Evolutionary conservation across 2,113 vertebrate species (phyloP).

Genomic region (Pterocles burchelli): DNA sequence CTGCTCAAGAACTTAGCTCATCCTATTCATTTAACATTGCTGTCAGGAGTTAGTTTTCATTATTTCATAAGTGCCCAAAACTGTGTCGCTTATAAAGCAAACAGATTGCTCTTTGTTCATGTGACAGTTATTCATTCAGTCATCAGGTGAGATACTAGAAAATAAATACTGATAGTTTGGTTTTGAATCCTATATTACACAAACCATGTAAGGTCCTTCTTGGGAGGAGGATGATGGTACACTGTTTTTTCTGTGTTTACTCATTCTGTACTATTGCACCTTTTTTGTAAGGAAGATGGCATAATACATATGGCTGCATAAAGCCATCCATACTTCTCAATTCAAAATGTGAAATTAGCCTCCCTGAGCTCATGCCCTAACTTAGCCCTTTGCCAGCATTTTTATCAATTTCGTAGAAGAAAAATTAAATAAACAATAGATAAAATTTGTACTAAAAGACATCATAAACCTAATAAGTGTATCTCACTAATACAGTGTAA

Average conservation of each 20-base stretch:
- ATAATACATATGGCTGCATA: not conserved
- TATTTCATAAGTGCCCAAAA: slow-evolving; percentile 14
- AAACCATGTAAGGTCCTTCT: not conserved
- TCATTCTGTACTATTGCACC: not conserved
- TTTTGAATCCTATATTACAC: slow-evolving; percentile 5
- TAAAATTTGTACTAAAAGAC: not conserved
- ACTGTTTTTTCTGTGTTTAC: not conserved
- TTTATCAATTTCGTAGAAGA: not conserved
- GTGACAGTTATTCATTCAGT: slow-evolving; percentile 22
- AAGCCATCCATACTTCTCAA: not conserved
- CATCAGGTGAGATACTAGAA: not conserved
- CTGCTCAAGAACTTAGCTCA: not conserved
- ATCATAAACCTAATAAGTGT: not conserved
- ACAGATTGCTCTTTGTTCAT: slow-evolving; percentile 27
- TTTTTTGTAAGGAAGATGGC: not conserved
- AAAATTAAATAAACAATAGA: not conserved
- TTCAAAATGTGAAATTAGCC: not conserved
- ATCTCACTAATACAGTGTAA: not conserved
- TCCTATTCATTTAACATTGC: not conserved
- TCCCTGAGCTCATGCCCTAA: not conserved
- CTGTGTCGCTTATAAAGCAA: not conserved
- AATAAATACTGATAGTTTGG: not conserved
- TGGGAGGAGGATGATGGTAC: not conserved
- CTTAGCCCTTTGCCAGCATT: not conserved
- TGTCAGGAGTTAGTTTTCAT: not conserved